Conservation (phyloP, 1,140 invertebrate genomes). For the Tetragonula clypearis region DNA sequence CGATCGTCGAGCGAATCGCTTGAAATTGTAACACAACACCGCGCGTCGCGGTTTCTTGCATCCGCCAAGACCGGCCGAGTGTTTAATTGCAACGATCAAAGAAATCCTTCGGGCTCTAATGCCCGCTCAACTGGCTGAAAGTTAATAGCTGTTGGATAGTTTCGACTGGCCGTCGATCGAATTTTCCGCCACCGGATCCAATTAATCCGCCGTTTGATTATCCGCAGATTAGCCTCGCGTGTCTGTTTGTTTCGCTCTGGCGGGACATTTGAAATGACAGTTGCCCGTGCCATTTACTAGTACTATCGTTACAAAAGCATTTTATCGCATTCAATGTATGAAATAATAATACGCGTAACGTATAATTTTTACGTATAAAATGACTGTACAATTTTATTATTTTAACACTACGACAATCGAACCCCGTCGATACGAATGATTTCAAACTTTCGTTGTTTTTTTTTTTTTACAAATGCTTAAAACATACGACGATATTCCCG, state of each 20-base stretch:
- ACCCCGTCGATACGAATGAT: too few species aligned
- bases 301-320: too few species aligned
- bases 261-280: too few species aligned
- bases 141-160: neutral
- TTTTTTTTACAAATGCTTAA: too few species aligned
- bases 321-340: too few species aligned
- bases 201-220: neutral
- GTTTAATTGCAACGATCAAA: constrained; percentile 26
- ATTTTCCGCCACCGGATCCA: neutral
- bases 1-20: constrained; percentile 49
- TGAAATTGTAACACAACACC: constrained; percentile 52
- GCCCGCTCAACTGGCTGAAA: neutral
- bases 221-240: neutral
- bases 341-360: too few species aligned
- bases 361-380: too few species aligned
- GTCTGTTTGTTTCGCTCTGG: neutral
- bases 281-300: too few species aligned
- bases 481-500: too few species aligned
- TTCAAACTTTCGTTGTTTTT: too few species aligned
- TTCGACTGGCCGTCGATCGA: neutral
- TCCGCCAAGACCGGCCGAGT: neutral
- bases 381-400: too few species aligned
- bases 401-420: too few species aligned
- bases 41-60: neutral
- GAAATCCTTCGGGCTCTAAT: neutral